phyloP scores from a whole-genome alignment of 1,140 invertebrate species.

The Latrodectus geometricus region DNA sequence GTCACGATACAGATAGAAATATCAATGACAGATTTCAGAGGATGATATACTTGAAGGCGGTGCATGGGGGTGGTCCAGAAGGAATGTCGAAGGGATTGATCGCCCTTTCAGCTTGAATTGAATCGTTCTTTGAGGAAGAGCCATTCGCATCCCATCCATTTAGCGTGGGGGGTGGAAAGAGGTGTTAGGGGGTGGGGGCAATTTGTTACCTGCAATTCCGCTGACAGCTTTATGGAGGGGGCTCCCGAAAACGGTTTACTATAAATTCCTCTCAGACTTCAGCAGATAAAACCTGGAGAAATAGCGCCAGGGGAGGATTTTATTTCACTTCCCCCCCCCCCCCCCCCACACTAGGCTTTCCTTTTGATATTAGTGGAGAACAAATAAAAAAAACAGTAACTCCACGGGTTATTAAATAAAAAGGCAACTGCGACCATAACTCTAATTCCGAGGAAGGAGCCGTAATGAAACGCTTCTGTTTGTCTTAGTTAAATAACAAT shows the following conservation, averaged over 20 bases:
- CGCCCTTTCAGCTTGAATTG: neutral
- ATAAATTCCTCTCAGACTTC: constrained; percentile 36
- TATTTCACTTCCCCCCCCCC: constrained; percentile 27
- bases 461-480: constrained; percentile 48
- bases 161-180: neutral
- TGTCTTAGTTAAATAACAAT: constrained; percentile 53
- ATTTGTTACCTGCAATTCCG: constrained; percentile 45
- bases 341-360: constrained; percentile 3
- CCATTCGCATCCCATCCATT: neutral
- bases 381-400: constrained; percentile 19
- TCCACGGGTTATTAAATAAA: constrained; percentile 58
- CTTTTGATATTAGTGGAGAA: constrained; percentile 2
- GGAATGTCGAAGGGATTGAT: neutral
- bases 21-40: neutral
- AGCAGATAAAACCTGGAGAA: constrained; percentile 45
- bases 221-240: constrained; percentile 47
- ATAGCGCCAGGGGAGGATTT: constrained; percentile 20
- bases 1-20: neutral
- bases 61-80: neutral
- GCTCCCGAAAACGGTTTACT: constrained; percentile 35
- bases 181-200: neutral
- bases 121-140: neutral
- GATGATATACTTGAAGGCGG: neutral
- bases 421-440: constrained; percentile 45
- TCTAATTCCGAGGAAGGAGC: constrained; percentile 19